These are phyloP conservation scores for Phorcus lineatus DNA, from an alignment of 2,888 invertebrate genomes.

Conservation along the genomic window DNA sequence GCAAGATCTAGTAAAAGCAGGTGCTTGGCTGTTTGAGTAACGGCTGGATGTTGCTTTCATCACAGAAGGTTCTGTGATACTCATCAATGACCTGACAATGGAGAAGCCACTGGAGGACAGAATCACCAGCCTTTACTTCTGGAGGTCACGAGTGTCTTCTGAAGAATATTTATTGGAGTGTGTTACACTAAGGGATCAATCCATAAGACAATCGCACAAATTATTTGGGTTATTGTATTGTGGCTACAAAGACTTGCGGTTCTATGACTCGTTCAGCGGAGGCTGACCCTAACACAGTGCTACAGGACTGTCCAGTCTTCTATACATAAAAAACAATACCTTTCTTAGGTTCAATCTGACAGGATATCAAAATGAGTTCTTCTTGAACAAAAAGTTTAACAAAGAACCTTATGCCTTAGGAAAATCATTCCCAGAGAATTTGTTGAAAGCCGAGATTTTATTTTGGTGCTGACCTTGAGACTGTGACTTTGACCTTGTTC, in stretches of 20 bases:
- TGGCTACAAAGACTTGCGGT: too few relatives aligned
- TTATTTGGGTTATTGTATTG: neutral
- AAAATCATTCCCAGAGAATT: slow-evolving; percentile 28
- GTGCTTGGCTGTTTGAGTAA: neutral
- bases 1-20: too few relatives aligned
- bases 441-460: slow-evolving; percentile 23
- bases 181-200: slow-evolving; percentile 17
- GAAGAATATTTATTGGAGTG: slow-evolving; percentile 14
- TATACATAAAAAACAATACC: neutral
- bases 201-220: slow-evolving; percentile 8
- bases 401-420: slow-evolving; percentile 27
- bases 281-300: slow-evolving; percentile 15
- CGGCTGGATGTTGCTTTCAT: neutral
- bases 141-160: neutral
- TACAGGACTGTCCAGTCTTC: neutral
- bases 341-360: neutral
- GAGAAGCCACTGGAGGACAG: neutral
- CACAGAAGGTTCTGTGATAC: slow-evolving; percentile 5
- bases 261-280: neutral
- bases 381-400: slow-evolving; percentile 15
- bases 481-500: slow-evolving; percentile 23
- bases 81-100: neutral
- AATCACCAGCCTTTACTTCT: neutral
- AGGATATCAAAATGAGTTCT: slow-evolving; percentile 3
- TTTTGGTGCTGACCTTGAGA: slow-evolving; percentile 23